These are phyloP conservation scores for Rhincodon typus DNA, from an alignment of 2,797 vertebrate genomes.

Conservation along the genomic window DNA sequence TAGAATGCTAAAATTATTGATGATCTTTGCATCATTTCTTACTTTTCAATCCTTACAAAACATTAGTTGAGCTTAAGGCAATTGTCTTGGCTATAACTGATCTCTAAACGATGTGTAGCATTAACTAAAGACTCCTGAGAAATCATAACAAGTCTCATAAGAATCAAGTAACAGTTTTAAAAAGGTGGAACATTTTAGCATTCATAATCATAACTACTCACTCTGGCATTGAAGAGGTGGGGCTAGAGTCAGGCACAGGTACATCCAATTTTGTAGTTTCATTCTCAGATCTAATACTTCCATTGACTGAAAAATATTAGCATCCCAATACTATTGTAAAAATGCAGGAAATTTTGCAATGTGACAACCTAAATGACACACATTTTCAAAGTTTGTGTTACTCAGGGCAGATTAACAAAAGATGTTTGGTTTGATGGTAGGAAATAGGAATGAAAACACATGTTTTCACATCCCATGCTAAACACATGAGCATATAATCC, in stretches of 20 bases:
- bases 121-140: background rate
- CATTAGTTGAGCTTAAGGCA: background rate
- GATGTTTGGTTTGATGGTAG: background rate
- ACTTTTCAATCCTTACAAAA: background rate
- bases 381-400: background rate
- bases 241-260: slow-evolving; percentile 49
- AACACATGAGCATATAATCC: background rate
- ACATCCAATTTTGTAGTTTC: slow-evolving; percentile 45
- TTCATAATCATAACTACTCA: slow-evolving; percentile 50
- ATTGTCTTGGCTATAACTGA: slow-evolving; percentile 42
- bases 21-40: background rate
- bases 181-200: background rate
- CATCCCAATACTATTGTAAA: background rate
- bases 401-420: background rate
- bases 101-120: slow-evolving; percentile 42
- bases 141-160: background rate
- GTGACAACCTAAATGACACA: background rate
- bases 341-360: slow-evolving; percentile 33
- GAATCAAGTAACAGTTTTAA: background rate
- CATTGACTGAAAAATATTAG: slow-evolving; percentile 53
- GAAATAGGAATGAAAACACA: background rate
- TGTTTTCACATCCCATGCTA: background rate
- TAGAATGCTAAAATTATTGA: background rate
- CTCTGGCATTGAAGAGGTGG: slow-evolving; percentile 54
- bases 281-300: slow-evolving; percentile 55